Base-by-base conservation (phyloP, 2,888 invertebrate genomes). In the Ornithoptera alexandrae region DNA sequence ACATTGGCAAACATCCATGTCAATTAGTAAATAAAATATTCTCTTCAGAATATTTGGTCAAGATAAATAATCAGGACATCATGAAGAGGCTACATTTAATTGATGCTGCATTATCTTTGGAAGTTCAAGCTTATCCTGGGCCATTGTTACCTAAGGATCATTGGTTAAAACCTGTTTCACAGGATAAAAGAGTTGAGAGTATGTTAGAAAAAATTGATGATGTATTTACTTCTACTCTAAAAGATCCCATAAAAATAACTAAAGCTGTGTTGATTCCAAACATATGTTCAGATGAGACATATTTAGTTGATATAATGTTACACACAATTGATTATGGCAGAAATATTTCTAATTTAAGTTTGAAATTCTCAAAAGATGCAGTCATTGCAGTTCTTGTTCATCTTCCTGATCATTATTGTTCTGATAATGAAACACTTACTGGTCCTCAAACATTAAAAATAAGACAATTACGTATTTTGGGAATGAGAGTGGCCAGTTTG, bases 341-440 rank as follows among this genome's bases (percentile, higher is more conserved):
- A 68, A 83, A 87, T 67, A 87, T 87, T 53, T 86, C 88, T 65
- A 91, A 92, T 72, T 79, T 87, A 10, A 30, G 30, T 30, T 30
- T 30, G 30, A 86, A 86, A 62, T 82, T 81, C 8, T 82, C 82
- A 42, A 87, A 82, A 66, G 92, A 93, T 79, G 81, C 90, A 65
- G 93, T 90, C 75, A 88, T 92, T 60, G 95, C 94, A 0, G 75
- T 96, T 56, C 81, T 96, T 67, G 92, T 96, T 69, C 93, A 95
- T 79, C 84, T 95, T 67, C 95, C 95, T 1, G 95, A 96, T 73
- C 94, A 95, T 82, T 95, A 93, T 81, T 95, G 94, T 79, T 90
- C 92, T 59, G 92, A 93, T 71, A 92, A 92, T 59, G 84, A 86
- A 61, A 84, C 90, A 65, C 82, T 96, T 30, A 88, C 94, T 74